Conservation (phyloP, 2,888 invertebrate genomes). For the Erebia ligea region DNA sequence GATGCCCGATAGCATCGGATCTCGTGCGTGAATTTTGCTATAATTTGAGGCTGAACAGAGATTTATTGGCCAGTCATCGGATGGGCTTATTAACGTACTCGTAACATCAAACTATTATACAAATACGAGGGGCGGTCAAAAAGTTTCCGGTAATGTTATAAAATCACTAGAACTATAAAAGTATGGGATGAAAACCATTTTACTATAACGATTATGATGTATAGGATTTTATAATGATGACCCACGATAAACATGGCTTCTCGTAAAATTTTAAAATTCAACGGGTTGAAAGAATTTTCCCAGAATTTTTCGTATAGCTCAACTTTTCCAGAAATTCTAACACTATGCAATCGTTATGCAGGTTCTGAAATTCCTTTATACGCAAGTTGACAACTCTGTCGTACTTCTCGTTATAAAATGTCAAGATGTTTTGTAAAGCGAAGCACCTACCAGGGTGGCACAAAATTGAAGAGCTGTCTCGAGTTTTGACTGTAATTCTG, state of each 20-base stretch:
- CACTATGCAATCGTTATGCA: not conserved
- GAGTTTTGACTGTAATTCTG: conserved; percentile 48
- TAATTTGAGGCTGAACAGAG: conserved; percentile 33
- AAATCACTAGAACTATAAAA: too few relatives aligned
- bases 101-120: not conserved
- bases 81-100: conserved; percentile 25
- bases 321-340: conserved; percentile 2
- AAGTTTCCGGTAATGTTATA: too few relatives aligned
- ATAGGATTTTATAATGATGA: too few relatives aligned
- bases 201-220: too few relatives aligned
- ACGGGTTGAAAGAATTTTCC: not conserved
- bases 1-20: conserved; percentile 35
- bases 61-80: conserved; percentile 38
- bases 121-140: too few relatives aligned
- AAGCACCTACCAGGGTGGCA: conserved; percentile 20
- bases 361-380: not conserved
- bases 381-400: not conserved
- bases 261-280: not conserved
- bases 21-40: conserved; percentile 39
- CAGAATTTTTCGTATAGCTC: not conserved
- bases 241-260: not conserved
- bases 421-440: conserved; percentile 14
- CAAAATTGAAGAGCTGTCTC: conserved; percentile 31
- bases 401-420: conserved; percentile 2
- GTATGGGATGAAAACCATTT: too few relatives aligned